Evolutionary conservation across 2,797 vertebrate genomes (phyloP), one percentile per base, ranked within the genome.

Genomic region (Petrocephalus sullivani): DNA sequence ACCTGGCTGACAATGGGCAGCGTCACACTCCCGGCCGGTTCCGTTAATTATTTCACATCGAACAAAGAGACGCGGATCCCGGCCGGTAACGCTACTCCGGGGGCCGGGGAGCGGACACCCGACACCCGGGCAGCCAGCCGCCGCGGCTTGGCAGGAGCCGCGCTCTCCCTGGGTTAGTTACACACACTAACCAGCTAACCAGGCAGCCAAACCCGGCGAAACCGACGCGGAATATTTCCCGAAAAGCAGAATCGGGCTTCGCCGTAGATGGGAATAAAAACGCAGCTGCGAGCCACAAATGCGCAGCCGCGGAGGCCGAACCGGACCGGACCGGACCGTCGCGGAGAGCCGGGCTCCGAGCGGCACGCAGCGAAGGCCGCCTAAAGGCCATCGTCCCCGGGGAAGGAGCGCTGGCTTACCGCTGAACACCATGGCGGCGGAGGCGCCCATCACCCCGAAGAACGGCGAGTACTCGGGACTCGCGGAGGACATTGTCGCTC

Each of bases 371-470:
- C 28, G 67, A 75, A 41, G 67, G 67, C 67, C 67, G 33, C 37
- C 37, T 75, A 75, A 75, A 75, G 33, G 67, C 67, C 64, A 71
- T 71, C 33, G 33, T 37, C 64, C 28, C 28, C 12, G 67, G 14
- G 5, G 67, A 75, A 75, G 67, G 12, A 28, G 67, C 67, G 67
- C 28, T 84, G 91, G 94, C 94, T 98, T 95, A 99, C 98, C 98
- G 94, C 98, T 99, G 93, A 99, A 99, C 89, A 98, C 95, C 97
- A 99, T 99, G 94, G 98, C 98, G 89, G 96, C 94, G 86, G 98
- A 97, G 91, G 98, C 98, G 95, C 98, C 98, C 96, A 99, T 97
- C 94, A 99, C 97, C 54, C 96, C 98, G 95, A 99, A 99, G 95
- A 99, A 99, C 89, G 97, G 91, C 89, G 98, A 95, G 93, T 99